Evolutionary conservation across 37 sponge, comb jelly and placozoan species (phyloP).

Genomic region (Ephydatia muelleri): DNA sequence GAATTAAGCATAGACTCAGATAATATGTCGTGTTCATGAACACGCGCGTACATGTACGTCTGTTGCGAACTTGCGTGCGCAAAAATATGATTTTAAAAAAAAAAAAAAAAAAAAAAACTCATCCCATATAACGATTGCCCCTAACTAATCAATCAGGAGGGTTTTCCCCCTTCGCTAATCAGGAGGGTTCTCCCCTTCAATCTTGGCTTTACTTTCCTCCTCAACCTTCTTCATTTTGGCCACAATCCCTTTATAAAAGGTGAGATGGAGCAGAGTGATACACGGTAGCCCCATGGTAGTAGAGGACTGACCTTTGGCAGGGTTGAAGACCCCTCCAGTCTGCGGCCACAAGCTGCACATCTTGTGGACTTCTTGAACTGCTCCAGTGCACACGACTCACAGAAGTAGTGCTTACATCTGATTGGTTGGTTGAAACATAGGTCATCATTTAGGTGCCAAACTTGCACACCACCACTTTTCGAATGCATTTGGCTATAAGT

Average conservation of each 20-base stretch:
- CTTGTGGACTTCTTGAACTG: constrained; percentile 85
- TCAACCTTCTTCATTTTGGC: constrained; percentile 74
- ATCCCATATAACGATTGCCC: no score
- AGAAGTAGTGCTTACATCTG: constrained; percentile 97
- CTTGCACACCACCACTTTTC: not conserved
- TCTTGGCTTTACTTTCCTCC: constrained; percentile 46
- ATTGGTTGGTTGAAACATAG: not conserved
- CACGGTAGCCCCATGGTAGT: not conserved
- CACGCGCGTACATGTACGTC: no score
- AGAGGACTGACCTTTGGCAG: constrained; percentile 78
- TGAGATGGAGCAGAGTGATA: not conserved
- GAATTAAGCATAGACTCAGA: no score
- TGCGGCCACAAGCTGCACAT: constrained; percentile 89
- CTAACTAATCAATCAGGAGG: not conserved
- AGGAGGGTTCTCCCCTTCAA: constrained; percentile 15
- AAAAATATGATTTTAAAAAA: no score
- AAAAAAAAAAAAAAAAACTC: no score
- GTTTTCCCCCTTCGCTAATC: not conserved
- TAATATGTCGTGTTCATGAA: no score
- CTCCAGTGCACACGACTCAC: constrained; percentile 94
- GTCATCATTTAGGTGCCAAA: not conserved
- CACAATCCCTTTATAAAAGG: constrained; percentile 48
- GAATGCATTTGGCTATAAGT: no score
- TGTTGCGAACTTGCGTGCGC: no score
- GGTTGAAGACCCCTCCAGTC: constrained; percentile 96